Evolutionary conservation across 2,888 invertebrate genomes (phyloP).

Genomic region (Sipha maydis): DNA sequence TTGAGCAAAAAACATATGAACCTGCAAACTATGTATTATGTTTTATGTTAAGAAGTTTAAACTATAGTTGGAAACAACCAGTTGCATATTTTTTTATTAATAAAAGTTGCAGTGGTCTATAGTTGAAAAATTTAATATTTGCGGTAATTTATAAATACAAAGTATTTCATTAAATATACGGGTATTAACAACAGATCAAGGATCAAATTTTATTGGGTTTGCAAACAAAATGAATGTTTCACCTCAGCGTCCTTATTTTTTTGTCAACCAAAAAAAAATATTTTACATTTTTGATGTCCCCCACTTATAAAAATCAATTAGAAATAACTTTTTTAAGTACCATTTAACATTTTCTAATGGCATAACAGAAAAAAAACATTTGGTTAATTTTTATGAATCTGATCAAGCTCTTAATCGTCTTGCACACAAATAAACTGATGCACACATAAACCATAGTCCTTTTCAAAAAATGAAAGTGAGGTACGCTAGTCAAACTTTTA

Average conservation of each 20-base stretch:
- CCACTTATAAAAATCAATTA: conserved; percentile 10
- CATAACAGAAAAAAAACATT: neutral
- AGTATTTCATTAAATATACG: neutral
- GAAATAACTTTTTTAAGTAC: no score
- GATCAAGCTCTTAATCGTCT: conserved; percentile 8
- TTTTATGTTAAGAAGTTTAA: conserved; percentile 21
- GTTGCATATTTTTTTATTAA: conserved; percentile 27
- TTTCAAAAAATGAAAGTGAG: conserved; percentile 44
- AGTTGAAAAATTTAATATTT: conserved; percentile 25
- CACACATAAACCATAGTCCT: neutral
- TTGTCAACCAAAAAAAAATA: neutral
- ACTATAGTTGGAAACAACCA: conserved; percentile 17
- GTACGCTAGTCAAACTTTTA: conserved; percentile 20
- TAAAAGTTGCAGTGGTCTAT: neutral
- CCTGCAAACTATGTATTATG: conserved; percentile 22
- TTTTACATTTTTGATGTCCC: conserved; percentile 20
- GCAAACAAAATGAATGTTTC: neutral
- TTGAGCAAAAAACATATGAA: conserved; percentile 17
- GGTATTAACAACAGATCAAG: conserved; percentile 7
- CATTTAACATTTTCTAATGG: conserved; percentile 7
- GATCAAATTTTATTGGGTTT: neutral
- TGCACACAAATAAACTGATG: conserved; percentile 8
- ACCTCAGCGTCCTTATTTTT: neutral
- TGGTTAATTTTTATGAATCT: conserved; percentile 1
- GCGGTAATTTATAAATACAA: neutral